Base-by-base conservation (phyloP, 2,113 vertebrate species). In the Spea multiplicata region DNA sequence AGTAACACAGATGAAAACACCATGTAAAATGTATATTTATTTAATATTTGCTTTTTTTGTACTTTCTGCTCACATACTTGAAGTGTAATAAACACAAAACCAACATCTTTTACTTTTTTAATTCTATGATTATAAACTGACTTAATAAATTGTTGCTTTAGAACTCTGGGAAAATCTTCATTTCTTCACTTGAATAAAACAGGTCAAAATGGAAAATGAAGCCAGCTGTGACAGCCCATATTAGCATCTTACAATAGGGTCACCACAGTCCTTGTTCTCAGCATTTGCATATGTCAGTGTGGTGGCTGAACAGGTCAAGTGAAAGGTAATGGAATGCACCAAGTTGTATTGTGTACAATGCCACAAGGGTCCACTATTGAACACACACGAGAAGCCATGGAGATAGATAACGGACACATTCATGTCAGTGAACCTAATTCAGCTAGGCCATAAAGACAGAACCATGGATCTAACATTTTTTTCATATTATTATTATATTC, bases 221-320 rank as follows among this genome's bases (percentile, higher is more conserved):
- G 61, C 30, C 69, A 73, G 49, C 70, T 73, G 70, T 80, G 70
- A 80, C 62, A 66, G 47, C 50, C 65, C 70, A 73, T 62, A 80
- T 47, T 55, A 55, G n/a, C n/a, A 44, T 13, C 44, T 57, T 44
- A 80, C 77, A 80, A 73, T 73, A 67, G 52, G 77, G 77, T 73
- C 77, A 6, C 66, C 55, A 78, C 64, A 57, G 76, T 16, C 76
- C 46, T 71, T 57, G 45, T 4, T 45, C 55, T 71, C 55, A 30
- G 10, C 6, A 49, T 64, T 50, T 75, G 44, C 62, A 55, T 1
- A 70, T 70, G 67, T 62, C 57, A 71, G 13, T 49, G 30, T 3
- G 50, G 55, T 67, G 46, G 50, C 49, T 67, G 55, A 17, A 16
- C 12, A 16, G 16, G 44, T 55, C 47, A 59, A 59, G 69, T n/a